phyloP scores from a whole-genome alignment of 1,140 invertebrate genomes.

The Lasioglossum albipes region DNA sequence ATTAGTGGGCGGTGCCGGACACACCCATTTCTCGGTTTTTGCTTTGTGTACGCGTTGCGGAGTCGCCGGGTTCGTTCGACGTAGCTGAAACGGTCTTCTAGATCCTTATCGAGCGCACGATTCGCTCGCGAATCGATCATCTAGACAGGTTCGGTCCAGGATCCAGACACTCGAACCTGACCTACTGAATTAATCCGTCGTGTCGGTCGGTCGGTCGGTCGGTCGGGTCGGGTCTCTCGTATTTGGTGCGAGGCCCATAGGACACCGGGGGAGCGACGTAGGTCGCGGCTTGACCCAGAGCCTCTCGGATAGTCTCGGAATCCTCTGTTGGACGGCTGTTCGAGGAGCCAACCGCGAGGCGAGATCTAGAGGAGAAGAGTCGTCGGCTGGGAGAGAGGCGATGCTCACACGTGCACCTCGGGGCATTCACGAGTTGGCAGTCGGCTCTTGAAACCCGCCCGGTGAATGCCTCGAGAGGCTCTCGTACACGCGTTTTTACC shows the following conservation, averaged over 20 bases:
- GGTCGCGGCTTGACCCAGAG: constrained; percentile 74
- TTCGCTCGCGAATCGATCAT: neutral
- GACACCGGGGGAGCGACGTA: constrained; percentile 55
- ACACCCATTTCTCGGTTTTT: too few species aligned
- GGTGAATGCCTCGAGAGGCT: constrained; percentile 62
- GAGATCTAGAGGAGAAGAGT: constrained; percentile 41
- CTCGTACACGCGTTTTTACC: constrained; percentile 54
- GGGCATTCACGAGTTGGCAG: constrained; percentile 65
- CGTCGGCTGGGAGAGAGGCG: constrained; percentile 53
- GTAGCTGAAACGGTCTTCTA: neutral
- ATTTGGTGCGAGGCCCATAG: constrained; percentile 26
- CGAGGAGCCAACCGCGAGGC: constrained; percentile 42
- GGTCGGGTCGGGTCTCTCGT: neutral
- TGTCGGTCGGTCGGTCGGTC: too few species aligned
- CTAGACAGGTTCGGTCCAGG: neutral
- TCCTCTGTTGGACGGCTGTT: neutral
- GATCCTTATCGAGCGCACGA: neutral
- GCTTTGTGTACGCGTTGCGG: too few species aligned
- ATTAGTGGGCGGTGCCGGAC: too few species aligned
- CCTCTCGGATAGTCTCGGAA: constrained; percentile 47
- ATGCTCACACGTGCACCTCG: constrained; percentile 63
- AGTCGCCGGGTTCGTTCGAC: too few species aligned
- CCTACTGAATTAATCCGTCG: constrained; percentile 28
- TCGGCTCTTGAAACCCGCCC: constrained; percentile 66
- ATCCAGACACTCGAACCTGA: constrained; percentile 21